Evolutionary conservation across 2,113 vertebrate species (phyloP).

Genomic region (Calypte anna): DNA sequence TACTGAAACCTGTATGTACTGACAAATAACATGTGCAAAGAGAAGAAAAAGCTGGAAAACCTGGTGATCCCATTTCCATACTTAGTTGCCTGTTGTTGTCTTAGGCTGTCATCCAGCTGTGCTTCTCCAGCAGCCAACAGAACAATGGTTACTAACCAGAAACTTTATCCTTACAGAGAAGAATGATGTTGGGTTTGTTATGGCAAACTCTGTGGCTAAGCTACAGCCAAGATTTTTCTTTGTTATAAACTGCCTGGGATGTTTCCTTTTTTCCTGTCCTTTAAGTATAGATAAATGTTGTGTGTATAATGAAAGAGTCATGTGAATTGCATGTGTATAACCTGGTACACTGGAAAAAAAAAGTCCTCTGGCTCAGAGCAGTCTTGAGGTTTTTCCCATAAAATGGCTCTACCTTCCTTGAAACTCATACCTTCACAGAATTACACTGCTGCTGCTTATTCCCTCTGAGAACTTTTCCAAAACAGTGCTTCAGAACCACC

Average conservation of each 20-base stretch:
- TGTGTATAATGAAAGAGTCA: fast-evolving
- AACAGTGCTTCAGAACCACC: neutral
- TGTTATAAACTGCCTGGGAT: neutral
- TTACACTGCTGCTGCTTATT: neutral
- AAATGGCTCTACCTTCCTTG: neutral
- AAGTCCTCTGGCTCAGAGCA: neutral
- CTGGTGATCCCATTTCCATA: fast-evolving
- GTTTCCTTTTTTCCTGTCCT: neutral
- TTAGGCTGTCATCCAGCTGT: neutral
- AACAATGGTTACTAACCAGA: neutral
- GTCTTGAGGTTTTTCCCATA: neutral
- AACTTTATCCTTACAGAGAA: neutral
- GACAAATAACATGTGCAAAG: fast-evolving
- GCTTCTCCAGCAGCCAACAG: neutral
- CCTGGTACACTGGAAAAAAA: neutral
- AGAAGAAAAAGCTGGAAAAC: neutral
- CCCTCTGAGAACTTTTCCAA: neutral
- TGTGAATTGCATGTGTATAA: neutral
- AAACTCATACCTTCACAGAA: fast-evolving
- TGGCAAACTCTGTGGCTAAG: neutral
- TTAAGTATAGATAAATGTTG: neutral
- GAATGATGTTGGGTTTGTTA: neutral
- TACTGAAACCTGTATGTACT: constrained; percentile 71
- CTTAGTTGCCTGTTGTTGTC: neutral
- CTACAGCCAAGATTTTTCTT: neutral